A percentile compares a stretch with the other conserved stretches of the same genome.
Evolutionary conservation across 2,113 vertebrate species (phyloP).

Genomic region (Fulmarus glacialis): DNA sequence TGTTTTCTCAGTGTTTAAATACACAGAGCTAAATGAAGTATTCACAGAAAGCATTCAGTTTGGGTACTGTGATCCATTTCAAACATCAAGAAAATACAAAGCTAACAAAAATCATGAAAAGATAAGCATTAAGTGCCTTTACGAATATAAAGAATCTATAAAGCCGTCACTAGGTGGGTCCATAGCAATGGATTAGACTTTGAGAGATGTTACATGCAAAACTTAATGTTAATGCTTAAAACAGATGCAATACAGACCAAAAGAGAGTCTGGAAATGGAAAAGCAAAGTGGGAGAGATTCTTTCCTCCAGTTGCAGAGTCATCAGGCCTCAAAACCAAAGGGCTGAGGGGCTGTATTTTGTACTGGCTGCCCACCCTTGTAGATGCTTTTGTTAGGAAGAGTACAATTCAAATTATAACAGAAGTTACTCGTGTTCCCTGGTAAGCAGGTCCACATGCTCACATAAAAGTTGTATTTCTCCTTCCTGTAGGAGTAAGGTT

Average conservation of each 20-base stretch:
- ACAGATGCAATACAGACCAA: constrained; percentile 8
- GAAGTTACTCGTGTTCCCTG: neutral
- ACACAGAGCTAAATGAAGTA: neutral
- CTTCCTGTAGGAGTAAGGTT: neutral
- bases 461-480: neutral
- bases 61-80: neutral
- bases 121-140: neutral
- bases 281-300: neutral
- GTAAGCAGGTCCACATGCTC: neutral
- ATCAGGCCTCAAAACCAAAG: neutral
- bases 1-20: neutral
- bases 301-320: neutral
- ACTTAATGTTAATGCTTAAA: constrained; percentile 18
- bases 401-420: neutral
- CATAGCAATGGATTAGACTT: constrained; percentile 63
- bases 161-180: constrained; percentile 76
- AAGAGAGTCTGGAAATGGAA: neutral
- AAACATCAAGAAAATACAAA: neutral
- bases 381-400: neutral
- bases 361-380: neutral
- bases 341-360: neutral
- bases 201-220: constrained; percentile 24
- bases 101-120: neutral
- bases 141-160: constrained; percentile 64
- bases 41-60: neutral